Base-by-base conservation (phyloP, 37 sponge, comb jelly and placozoan genomes). In the Amphimedon queenslandica region DNA sequence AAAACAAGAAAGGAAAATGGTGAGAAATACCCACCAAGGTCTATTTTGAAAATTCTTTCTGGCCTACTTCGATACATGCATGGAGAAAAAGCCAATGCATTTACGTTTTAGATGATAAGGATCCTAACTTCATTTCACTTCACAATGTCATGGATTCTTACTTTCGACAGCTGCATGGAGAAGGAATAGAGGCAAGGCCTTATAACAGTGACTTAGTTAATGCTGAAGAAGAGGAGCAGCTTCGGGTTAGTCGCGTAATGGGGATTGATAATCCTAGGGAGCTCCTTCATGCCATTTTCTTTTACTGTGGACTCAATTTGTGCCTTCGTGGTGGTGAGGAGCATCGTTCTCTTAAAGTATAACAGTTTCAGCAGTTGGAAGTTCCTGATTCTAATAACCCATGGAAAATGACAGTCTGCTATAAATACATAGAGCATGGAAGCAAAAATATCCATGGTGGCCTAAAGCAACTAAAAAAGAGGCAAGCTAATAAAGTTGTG, bases 1-100 rank as follows among this genome's bases (percentile, higher is more conserved):
- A n/a, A n/a, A n/a, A n/a, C n/a, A n/a, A 71, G 72, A 25, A 71
- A 71, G 72, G 72, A 25, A 1, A 40, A 43, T 47, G 72, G 72
- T 13, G 42, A 24, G 24, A 36, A 42, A n/a, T 71, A 71, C 33
- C 28, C 72, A 4, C 72, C 72, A 43, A 58, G 40, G 24, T 61
- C 36, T 5, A 35, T 57, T n/a, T 24, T 36, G 29, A 32, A 43
- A 27, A 40, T 71, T 47, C 28, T 71, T 28, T 33, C 72, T 13
- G 72, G 57, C 31, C 33, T 71, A 23, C 57, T 40, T 6, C 27
- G 72, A 6, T 71, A 71, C 34, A 71, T 71, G 43, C 28, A 34
- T 6, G 23, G 40, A 23, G 23, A 74, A 63, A 74, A 74, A 37
- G 38, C 35, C 24, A 37, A 74, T 2, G 61, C 63, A 43, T 51